A percentile compares a stretch with the other conserved stretches of the same genome.
phyloP scores from a whole-genome alignment of 2,797 vertebrate species.

The Sebastes hubbsi region DNA sequence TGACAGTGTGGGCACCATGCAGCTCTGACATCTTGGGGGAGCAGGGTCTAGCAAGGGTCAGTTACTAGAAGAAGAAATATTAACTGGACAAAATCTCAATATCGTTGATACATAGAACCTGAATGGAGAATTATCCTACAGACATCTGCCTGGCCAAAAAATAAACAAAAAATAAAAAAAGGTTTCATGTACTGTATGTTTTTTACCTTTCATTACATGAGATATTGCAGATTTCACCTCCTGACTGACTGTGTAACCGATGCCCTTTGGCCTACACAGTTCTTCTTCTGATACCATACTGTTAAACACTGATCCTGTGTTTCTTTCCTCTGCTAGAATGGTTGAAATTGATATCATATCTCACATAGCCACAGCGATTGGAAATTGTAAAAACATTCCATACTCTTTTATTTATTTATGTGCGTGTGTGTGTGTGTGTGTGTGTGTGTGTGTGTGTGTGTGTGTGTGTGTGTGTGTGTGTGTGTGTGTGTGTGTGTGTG shows the following conservation, averaged over 20 bases:
- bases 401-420: constrained; percentile 51
- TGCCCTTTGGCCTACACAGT: not conserved
- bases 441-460: not conserved
- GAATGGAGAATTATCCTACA: not conserved
- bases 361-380: constrained; percentile 12
- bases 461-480: not conserved
- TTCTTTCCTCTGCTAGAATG: constrained; percentile 12
- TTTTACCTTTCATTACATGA: not conserved
- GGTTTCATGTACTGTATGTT: too few species aligned
- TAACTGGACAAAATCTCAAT: not conserved
- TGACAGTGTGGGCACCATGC: too few species aligned
- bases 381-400: constrained; percentile 27
- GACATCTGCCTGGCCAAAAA: too few species aligned
- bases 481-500: constrained; percentile 4
- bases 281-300: not conserved
- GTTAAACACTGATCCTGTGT: constrained; percentile 2
- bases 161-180: too few species aligned
- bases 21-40: too few species aligned
- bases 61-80: not conserved
- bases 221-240: not conserved
- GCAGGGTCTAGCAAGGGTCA: too few species aligned
- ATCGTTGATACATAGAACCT: not conserved
- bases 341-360: constrained; percentile 25
- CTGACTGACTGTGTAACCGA: not conserved
- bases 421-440: constrained; percentile 5